A percentile compares a stretch with the other conserved stretches of the same genome.
Evolutionary conservation across 2,797 vertebrate genomes (phyloP).

Genomic region (Pitangus sulphuratus): DNA sequence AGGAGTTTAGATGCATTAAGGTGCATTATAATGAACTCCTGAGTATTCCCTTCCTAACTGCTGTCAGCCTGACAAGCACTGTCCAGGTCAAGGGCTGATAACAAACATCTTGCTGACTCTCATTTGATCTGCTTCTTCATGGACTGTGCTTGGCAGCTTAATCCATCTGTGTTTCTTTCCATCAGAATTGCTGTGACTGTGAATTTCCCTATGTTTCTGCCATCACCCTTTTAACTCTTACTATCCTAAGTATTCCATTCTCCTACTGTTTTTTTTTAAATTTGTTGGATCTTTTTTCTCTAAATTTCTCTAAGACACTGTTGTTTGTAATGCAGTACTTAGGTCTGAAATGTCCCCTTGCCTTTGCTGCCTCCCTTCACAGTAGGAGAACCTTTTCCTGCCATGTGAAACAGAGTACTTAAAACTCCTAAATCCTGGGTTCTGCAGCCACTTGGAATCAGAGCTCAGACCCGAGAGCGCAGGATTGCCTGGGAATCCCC

Average conservation of each 20-base stretch:
- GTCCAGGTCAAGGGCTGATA: constrained; percentile 40
- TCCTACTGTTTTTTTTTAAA: not conserved
- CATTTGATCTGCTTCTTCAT: not conserved
- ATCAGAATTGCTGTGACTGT: not conserved
- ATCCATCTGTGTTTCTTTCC: constrained; percentile 18
- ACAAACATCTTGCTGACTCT: constrained; percentile 23
- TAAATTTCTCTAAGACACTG: not conserved
- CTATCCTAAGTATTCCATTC: not conserved
- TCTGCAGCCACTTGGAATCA: not conserved
- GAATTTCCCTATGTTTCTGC: not conserved
- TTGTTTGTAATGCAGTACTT: not conserved
- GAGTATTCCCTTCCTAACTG: not conserved
- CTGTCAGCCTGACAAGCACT: constrained; percentile 31
- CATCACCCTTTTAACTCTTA: not conserved
- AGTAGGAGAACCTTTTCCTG: not conserved
- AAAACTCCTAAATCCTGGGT: not conserved
- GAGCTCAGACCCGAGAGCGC: not conserved
- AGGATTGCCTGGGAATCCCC: not conserved
- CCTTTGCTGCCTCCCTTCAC: not conserved
- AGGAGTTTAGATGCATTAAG: not conserved
- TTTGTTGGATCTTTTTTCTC: not conserved
- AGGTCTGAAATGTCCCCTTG: not conserved
- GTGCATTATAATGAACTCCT: not conserved
- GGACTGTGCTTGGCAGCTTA: constrained; percentile 27
- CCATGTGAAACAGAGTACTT: not conserved